Conservation (phyloP, 2,888 invertebrate genomes). For the Gastrophysa polygoni region DNA sequence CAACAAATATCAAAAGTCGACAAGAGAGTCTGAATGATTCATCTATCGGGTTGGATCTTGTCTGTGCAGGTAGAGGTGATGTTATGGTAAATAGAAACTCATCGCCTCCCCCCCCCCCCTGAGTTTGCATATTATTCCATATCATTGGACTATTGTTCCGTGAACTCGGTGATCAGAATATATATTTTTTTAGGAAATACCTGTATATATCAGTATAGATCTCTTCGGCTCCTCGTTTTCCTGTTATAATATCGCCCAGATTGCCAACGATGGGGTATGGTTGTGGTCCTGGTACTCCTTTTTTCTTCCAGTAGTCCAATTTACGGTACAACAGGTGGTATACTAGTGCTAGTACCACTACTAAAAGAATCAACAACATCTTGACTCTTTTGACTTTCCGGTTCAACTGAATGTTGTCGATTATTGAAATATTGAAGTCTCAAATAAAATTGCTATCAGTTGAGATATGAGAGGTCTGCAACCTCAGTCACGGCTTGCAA, state of each 20-base stretch:
- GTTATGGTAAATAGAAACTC: too few relatives aligned
- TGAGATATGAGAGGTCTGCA: background rate
- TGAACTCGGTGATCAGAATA: too few relatives aligned
- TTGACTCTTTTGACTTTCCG: background rate
- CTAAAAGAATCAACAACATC: background rate
- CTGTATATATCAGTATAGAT: constrained; percentile 11
- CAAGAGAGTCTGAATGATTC: too few relatives aligned
- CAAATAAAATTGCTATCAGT: background rate
- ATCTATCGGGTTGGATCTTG: too few relatives aligned
- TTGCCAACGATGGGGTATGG: constrained; percentile 42
- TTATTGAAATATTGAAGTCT: background rate
- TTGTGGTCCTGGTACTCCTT: constrained; percentile 33
- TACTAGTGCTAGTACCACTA: background rate
- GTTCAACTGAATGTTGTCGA: background rate
- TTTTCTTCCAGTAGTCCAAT: constrained; percentile 34
- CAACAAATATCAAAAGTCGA: background rate
- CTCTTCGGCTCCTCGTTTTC: background rate
- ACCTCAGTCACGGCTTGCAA: background rate
- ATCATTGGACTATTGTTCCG: too few relatives aligned
- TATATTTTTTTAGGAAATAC: constrained; percentile 18
- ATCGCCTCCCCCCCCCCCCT: too few relatives aligned
- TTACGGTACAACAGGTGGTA: background rate
- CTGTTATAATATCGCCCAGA: constrained; percentile 27
- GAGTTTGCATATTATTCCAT: too few relatives aligned
- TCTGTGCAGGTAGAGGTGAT: too few relatives aligned